phyloP scores from a whole-genome alignment of 2,113 vertebrate species.

The Chaenogobius annularis region DNA sequence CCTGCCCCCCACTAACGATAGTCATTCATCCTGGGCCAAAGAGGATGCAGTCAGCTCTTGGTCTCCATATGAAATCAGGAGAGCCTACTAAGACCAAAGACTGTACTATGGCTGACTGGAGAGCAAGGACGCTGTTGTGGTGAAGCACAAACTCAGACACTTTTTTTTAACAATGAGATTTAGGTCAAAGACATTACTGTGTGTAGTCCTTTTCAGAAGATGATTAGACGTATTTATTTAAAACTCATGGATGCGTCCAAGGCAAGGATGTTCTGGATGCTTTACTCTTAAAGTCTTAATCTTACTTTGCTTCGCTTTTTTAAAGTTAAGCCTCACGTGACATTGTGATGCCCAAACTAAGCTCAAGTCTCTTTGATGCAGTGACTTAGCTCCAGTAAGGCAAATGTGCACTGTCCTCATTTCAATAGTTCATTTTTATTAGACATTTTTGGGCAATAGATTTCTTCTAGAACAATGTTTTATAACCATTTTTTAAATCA shows the following conservation, averaged over 20 bases:
- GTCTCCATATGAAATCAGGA: constrained; percentile 84
- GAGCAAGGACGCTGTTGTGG: not conserved
- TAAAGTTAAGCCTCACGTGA: not conserved
- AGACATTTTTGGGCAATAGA: too few species aligned
- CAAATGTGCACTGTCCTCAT: not conserved
- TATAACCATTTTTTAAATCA: not conserved
- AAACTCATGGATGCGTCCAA: not conserved
- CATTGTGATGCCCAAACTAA: not conserved
- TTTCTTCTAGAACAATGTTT: not conserved
- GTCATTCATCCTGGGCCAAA: constrained; percentile 80
- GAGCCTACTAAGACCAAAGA: constrained; percentile 77
- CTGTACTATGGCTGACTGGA: not conserved
- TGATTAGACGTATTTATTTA: not conserved
- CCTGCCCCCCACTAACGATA: constrained; percentile 63
- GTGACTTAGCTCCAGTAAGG: not conserved
- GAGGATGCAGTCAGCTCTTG: constrained; percentile 81
- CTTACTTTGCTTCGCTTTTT: not conserved
- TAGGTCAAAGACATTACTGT: not conserved
- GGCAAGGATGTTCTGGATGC: not conserved
- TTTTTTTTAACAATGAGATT: not conserved
- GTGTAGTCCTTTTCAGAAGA: not conserved
- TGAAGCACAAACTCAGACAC: constrained; percentile 13
- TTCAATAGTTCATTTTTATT: not conserved
- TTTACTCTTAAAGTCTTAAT: not conserved
- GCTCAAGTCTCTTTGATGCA: not conserved